Percentiles rank a stretch among this genome's conserved stretches.
Conservation (phyloP, 2,113 vertebrate genomes). For the Meles meles region DNA sequence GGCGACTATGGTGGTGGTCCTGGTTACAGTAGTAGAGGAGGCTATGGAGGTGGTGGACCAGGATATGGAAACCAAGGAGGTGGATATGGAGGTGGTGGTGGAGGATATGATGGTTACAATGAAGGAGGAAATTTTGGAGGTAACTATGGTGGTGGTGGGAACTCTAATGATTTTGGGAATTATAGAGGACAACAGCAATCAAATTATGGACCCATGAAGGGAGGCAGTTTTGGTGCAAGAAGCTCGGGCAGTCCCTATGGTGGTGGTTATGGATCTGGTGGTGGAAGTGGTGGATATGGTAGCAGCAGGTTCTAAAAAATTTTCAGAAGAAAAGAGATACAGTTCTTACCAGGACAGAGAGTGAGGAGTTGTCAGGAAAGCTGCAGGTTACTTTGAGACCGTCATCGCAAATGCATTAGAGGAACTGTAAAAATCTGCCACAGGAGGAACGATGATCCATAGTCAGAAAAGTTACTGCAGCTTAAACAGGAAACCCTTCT, state of each 20-base stretch:
- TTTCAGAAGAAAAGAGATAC: conserved; percentile 83
- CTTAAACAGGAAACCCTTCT: conserved; percentile 93
- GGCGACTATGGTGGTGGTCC: no score
- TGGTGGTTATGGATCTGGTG: not conserved
- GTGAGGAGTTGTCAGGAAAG: conserved; percentile 99
- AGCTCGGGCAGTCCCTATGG: not conserved
- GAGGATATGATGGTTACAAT: no score
- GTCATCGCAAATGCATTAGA: conserved; percentile 96
- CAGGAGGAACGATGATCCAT: conserved; percentile 90
- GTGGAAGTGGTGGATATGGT: not conserved
- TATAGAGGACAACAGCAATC: not conserved
- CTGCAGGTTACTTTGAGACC: conserved; percentile 99
- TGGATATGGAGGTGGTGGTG: no score
- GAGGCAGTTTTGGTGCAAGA: not conserved
- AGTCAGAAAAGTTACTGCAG: conserved; percentile 97
- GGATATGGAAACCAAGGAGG: no score
- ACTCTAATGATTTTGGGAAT: not conserved
- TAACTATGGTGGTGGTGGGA: not conserved
- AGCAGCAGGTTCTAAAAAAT: not conserved
- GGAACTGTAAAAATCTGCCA: conserved; percentile 92
- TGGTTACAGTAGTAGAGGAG: no score
- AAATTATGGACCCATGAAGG: not conserved
- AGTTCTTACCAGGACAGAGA: conserved; percentile 99
- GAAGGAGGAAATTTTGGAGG: no score
- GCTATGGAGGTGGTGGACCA: no score